Base-by-base conservation (phyloP, 2,888 invertebrate genomes). In the Euplexia lucipara region DNA sequence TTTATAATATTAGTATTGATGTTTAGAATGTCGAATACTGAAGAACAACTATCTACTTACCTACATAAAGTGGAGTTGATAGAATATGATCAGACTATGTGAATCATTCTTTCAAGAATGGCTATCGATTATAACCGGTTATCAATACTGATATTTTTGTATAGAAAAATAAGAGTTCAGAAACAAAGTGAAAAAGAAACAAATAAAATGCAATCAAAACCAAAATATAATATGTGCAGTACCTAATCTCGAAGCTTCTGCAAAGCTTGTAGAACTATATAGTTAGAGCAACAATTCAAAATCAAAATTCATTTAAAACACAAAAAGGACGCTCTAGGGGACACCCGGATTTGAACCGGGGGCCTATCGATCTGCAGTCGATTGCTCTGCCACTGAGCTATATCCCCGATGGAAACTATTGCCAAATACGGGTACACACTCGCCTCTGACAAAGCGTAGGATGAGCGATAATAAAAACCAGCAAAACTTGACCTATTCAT, bases 331-430 rank as follows among this genome's bases (percentile, higher is more conserved):
- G 0, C 0, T 0, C 4, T n/a, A 93, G 93, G 92, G 93, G 92
- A 92, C 92, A 93, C 92, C 92, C 93, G 93, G 93, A 90, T 90
- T 93, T 94, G 94, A 94, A 94, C 94, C 93, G 90, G 94, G 91
- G 94, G 68, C 94, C 94, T 93, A 93, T 93, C 94, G 94, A 94
- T 94, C 94, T 95, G 94, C 94, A 94, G 94, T 94, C 94, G 93
- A 94, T 92, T 94, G 94, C 94, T 94, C 94, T 94, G 76, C 93
- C 94, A 92, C 92, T 92, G 91, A 92, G 92, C 92, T 92, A 92
- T 91, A 92, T 91, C 92, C 92, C 92, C 92, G 54, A 37, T 49
- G 57, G 0, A 0, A 4, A 0, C 0, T 0, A 0, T 0, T 0
- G 0, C 44, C 47, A 78, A 78, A 75, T 72, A 69, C n/a, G 22